Base-by-base conservation (phyloP, 2,888 invertebrate genomes). In the Lepidochitona cinerea region DNA sequence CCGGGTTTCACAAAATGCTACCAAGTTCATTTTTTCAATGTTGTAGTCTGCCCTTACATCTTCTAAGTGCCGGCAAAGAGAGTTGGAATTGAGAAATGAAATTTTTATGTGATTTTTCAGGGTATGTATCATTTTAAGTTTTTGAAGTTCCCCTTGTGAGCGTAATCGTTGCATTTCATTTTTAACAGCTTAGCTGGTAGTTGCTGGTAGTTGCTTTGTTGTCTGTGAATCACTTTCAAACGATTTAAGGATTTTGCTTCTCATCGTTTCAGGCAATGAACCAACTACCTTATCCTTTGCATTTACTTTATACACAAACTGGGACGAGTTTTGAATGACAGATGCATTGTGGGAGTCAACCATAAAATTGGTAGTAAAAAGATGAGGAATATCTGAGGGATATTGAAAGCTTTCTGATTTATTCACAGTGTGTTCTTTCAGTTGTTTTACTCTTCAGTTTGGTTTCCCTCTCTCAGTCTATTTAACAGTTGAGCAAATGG, bases 401-500 rank as follows among this genome's bases (percentile, higher is more conserved):
- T 79, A 79, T 9, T 29, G 7, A 33, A 72, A 37, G 33, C 32
- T 26, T 9, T 36, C 29, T 37, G 65, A 29, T 41, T 9, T 9
- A 49, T 32, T 53, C 37, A 74, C 68, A 14, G 59, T 37, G 23
- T 71, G 12, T 12, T 32, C 41, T 37, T 77, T 77, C 18, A 9
- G 81, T 53, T 33, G 36, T 65, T 7, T 59, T 83, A 80, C 26
- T 71, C 41, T 26, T 70, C 37, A 66, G 76, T 79, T 1, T 81
- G 77, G 9, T 76, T 52, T 9, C 77, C 80, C 74, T 80, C 80
- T 37, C 80, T 33, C 7, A 81, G 32, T 65, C 81, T 59, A 65
- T 82, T 82, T 1, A 81, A 67, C 2, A 82, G 59, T 52, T 77
- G 67, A 37, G 82, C 83, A 78, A 82, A 83, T 5, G 35, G 9